These are phyloP conservation scores for Melieria picta DNA, from an alignment of 2,888 invertebrate species.

Conservation along the genomic window DNA sequence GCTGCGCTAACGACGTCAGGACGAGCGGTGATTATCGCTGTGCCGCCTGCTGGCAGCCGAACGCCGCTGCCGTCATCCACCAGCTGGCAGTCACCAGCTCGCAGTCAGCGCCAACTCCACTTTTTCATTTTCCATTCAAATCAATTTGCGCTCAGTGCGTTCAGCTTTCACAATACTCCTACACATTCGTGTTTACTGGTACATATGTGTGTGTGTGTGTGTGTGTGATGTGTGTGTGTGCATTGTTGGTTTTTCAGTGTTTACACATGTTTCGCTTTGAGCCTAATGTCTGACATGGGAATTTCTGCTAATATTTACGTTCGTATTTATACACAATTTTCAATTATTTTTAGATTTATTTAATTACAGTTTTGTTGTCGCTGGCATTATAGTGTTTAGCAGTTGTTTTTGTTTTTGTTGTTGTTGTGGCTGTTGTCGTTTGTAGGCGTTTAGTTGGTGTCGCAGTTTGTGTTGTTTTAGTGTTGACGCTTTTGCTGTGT, in stretches of 20 bases:
- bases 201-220: constrained; percentile 24
- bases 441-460: no score
- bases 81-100: neutral
- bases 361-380: constrained; percentile 46
- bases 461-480: no score
- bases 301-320: constrained; percentile 24
- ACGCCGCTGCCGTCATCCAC: neutral
- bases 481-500: neutral
- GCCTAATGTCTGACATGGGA: constrained; percentile 20
- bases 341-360: constrained; percentile 59
- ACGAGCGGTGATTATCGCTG: constrained; percentile 13
- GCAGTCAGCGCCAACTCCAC: neutral
- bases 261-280: neutral
- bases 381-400: neutral
- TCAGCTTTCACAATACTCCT: neutral
- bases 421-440: constrained; percentile 5
- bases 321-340: constrained; percentile 33
- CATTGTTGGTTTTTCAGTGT: constrained; percentile 12
- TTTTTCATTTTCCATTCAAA: constrained; percentile 27
- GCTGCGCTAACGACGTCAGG: constrained; percentile 21
- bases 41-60: neutral
- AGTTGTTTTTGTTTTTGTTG: neutral
- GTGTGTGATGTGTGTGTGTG: neutral
- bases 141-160: constrained; percentile 24
- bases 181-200: no score